Percentiles rank a stretch among this genome's conserved stretches.
Evolutionary conservation across 2,113 vertebrate species (phyloP).

Genomic region (Lasiurus borealis): DNA sequence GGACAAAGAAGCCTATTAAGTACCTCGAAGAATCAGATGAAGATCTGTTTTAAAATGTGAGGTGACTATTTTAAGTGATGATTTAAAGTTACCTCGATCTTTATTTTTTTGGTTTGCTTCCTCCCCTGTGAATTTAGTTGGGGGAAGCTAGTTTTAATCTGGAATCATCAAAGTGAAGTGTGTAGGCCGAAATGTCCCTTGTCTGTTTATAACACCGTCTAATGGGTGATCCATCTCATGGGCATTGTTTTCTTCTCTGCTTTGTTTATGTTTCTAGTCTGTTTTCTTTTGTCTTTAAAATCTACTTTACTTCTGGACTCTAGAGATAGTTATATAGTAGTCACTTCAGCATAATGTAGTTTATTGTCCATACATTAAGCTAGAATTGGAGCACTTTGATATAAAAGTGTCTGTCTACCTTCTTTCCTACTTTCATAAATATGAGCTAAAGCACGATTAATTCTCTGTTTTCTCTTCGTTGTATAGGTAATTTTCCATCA

Average conservation of each 20-base stretch:
- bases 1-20: slow-evolving; percentile 88
- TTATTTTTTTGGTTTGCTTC: slow-evolving; percentile 53
- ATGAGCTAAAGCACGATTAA: not conserved
- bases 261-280: slow-evolving; percentile 58
- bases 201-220: not conserved
- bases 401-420: not conserved
- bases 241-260: slow-evolving; percentile 44
- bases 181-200: not conserved
- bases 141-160: slow-evolving; percentile 50
- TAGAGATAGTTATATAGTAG: not conserved
- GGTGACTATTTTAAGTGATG: slow-evolving; percentile 58
- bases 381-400: slow-evolving; percentile 48
- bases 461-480: slow-evolving; percentile 55
- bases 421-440: slow-evolving; percentile 18
- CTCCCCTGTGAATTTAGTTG: slow-evolving; percentile 11
- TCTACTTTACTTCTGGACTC: slow-evolving; percentile 45
- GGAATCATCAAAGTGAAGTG: slow-evolving; percentile 1
- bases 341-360: slow-evolving; percentile 16
- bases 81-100: slow-evolving; percentile 40
- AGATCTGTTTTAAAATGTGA: slow-evolving; percentile 85
- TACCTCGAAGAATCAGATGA: slow-evolving; percentile 92
- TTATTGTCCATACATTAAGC: slow-evolving; percentile 11
- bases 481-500: slow-evolving; percentile 32
- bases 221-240: not conserved
- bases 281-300: slow-evolving; percentile 64